phyloP scores from a whole-genome alignment of 2,888 invertebrate species.

The Geophilus truncorum region DNA sequence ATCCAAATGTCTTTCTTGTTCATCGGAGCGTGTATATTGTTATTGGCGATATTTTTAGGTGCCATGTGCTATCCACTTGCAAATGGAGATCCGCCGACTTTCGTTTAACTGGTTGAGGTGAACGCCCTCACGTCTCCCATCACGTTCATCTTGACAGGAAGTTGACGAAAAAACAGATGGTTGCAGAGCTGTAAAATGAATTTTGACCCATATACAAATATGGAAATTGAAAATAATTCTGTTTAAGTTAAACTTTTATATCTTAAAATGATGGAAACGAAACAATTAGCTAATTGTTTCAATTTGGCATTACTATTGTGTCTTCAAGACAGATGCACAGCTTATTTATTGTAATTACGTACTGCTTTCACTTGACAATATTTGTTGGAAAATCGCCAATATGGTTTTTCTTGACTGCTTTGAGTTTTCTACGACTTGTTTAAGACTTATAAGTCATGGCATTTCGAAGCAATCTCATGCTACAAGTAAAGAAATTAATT shows the following conservation, averaged over 20 bases:
- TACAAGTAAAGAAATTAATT: too few relatives aligned
- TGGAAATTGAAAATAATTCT: neutral
- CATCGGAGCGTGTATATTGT: constrained; percentile 25
- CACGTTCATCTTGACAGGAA: neutral
- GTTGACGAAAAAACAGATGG: neutral
- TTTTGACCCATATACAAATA: neutral
- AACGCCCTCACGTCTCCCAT: neutral
- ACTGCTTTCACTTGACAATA: too few relatives aligned
- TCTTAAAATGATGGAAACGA: neutral
- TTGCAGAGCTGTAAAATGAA: neutral
- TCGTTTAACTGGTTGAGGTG: neutral
- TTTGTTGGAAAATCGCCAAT: too few relatives aligned
- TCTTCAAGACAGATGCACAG: neutral
- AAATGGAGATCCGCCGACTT: neutral
- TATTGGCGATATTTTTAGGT: neutral
- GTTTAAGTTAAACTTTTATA: neutral
- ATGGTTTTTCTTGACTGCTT: too few relatives aligned
- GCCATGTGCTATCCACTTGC: neutral
- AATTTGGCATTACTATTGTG: neutral
- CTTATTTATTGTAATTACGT: too few relatives aligned
- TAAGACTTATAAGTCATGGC: too few relatives aligned
- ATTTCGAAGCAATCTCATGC: too few relatives aligned
- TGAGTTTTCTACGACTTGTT: too few relatives aligned
- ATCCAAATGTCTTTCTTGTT: constrained; percentile 22
- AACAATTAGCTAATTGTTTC: neutral